Percentiles rank a stretch among this genome's conserved stretches.
Evolutionary conservation across 2,888 invertebrate genomes (phyloP).

Genomic region (Chouioia cunea): DNA sequence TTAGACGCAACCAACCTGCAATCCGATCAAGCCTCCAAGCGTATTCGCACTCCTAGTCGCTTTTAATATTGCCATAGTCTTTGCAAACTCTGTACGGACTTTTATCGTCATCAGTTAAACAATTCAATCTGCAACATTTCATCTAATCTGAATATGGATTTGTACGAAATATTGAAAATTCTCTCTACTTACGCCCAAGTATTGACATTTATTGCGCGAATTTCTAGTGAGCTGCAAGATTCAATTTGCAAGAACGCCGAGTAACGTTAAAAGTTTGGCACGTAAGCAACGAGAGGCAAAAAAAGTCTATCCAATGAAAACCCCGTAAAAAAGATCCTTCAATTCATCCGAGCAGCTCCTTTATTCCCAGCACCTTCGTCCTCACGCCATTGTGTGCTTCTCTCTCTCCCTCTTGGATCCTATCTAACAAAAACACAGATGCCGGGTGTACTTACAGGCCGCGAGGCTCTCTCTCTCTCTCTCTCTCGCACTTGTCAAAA

Average conservation of each 20-base stretch:
- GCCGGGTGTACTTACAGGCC: slow-evolving; percentile 42
- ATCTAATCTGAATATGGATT: too few relatives aligned
- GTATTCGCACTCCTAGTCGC: too few relatives aligned
- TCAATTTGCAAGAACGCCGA: background rate
- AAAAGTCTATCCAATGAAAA: background rate
- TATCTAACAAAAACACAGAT: slow-evolving; percentile 47
- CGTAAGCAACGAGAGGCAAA: too few relatives aligned
- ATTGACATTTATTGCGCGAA: background rate
- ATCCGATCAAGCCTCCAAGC: too few relatives aligned
- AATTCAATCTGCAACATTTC: too few relatives aligned
- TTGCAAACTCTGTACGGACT: too few relatives aligned
- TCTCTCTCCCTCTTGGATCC: slow-evolving; percentile 34
- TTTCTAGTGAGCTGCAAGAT: background rate
- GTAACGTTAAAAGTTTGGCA: background rate
- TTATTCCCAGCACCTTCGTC: slow-evolving; percentile 7
- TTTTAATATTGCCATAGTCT: too few relatives aligned
- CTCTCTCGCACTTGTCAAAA: slow-evolving; percentile 59
- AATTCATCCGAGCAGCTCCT: slow-evolving; percentile 7
- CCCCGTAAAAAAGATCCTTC: background rate
- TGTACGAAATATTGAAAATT: too few relatives aligned
- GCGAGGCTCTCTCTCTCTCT: slow-evolving; percentile 16
- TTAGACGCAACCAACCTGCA: too few relatives aligned
- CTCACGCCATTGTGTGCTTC: too few relatives aligned
- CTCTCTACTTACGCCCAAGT: too few relatives aligned
- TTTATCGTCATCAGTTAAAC: too few relatives aligned